A percentile compares a stretch with the other conserved stretches of the same genome.
These are phyloP conservation scores for Pseudochaenichthys georgianus DNA, from an alignment of 2,797 vertebrate genomes.

Conservation along the genomic window DNA sequence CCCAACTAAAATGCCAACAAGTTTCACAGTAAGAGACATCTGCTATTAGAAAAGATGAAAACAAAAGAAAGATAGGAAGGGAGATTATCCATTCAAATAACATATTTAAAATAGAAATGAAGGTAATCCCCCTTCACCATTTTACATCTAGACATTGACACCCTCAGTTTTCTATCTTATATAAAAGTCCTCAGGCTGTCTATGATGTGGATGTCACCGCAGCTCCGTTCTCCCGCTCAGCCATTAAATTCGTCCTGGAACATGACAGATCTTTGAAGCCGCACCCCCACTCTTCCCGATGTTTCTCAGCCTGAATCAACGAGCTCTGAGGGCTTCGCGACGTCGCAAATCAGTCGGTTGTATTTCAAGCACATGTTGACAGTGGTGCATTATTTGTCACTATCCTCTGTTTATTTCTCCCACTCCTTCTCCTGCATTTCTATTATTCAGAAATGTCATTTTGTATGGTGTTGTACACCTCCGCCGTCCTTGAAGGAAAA, in stretches of 20 bases:
- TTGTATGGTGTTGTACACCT: constrained; percentile 42
- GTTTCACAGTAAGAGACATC: constrained; percentile 23
- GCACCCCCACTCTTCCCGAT: constrained; percentile 41
- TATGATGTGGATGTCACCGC: constrained; percentile 43
- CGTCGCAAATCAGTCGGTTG: constrained; percentile 19
- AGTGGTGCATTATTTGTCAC: constrained; percentile 26
- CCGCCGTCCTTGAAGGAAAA: constrained; percentile 75
- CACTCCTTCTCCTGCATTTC: constrained; percentile 11
- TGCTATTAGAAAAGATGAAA: constrained; percentile 18
- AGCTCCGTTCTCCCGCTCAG: constrained; percentile 32
- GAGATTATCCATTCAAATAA: constrained; percentile 34
- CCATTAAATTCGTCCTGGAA: constrained; percentile 57
- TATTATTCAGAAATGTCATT: constrained; percentile 52
- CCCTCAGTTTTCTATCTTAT: constrained; percentile 27
- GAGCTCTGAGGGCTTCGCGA: constrained; percentile 21
- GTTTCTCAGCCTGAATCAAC: constrained; percentile 43
- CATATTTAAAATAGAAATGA: constrained; percentile 20
- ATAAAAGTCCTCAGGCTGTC: constrained; percentile 33
- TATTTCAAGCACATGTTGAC: constrained; percentile 62
- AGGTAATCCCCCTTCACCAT: constrained; percentile 24
- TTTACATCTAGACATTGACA: constrained; percentile 16
- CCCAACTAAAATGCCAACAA: constrained; percentile 34
- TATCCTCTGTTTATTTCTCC: constrained; percentile 38
- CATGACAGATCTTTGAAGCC: constrained; percentile 71
- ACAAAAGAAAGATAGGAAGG: constrained; percentile 6